Base-by-base conservation (phyloP, 2,888 invertebrate species). In the Ormyrus labotus region DNA sequence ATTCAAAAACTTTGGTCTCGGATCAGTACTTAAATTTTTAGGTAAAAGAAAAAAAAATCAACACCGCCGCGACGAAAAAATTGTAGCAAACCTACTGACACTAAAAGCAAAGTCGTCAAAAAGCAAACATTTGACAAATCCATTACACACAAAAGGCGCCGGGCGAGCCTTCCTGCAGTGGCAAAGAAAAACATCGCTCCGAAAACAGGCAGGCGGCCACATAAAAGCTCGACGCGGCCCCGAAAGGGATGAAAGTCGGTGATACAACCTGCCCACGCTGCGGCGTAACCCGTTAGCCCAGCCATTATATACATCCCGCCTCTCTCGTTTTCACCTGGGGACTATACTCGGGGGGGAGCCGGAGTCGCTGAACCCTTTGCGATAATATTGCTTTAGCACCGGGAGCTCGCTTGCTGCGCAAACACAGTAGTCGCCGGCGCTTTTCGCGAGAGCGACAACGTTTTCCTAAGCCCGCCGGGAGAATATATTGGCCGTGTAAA, bases 371-470 rank as follows among this genome's bases (percentile, higher is more conserved):
- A 34, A 4, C 34, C 34, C 34, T 34, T 34, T 87, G 81, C 73
- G 86, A 88, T 84, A 88, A 88, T 87, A 88, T 86, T 88, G 85
- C 83, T 83, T 83, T 85, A 84, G 85, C 85, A 87, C 84, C 84
- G 82, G 83, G 83, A 83, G 84, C 83, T 81, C 87, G 86, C 87
- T 88, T 88, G 83, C 83, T 83, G 73, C 85, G 86, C 84, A 87
- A 88, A 88, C 86, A 75, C 34, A 19, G 19, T 47, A 45, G 45
- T 19, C 19, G 19, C 48, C 13, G 11, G 55, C 9, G 34, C 19
- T 34, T 58, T 13, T 45, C 19, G 51, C 13, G n/a, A 6, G 6
- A 57, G 65, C 13, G 55, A 67, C 67, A 68, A 60, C 51, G 34
- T 53, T 76, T 50, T 63, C 34, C 53, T 69, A 34, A 34, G n/a